Conservation (phyloP, 35 echinoderm and acorn worm species). For the Nesometra sesokonis region DNA sequence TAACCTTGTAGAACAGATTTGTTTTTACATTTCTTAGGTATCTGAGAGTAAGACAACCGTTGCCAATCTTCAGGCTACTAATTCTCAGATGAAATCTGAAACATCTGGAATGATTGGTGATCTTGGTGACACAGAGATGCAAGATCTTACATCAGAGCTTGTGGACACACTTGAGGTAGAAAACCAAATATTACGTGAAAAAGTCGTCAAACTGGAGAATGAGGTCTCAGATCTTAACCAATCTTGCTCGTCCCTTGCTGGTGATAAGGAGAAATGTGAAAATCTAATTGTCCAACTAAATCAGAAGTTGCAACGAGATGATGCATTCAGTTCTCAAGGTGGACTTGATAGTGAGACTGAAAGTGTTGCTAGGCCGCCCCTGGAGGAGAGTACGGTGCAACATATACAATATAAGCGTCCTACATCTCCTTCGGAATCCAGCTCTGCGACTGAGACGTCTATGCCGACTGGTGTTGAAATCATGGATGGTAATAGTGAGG, state of each 20-base stretch:
- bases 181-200: constrained; percentile 43
- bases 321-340: not conserved
- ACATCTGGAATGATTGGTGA: constrained; percentile 47
- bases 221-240: constrained; percentile 40
- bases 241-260: constrained; percentile 34
- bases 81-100: constrained; percentile 34
- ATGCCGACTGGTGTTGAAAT: not conserved
- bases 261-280: constrained; percentile 66
- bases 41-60: constrained; percentile 64
- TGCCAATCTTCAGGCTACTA: constrained; percentile 51
- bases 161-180: constrained; percentile 40
- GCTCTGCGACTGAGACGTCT: constrained; percentile 28
- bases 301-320: constrained; percentile 20
- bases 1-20: too few species aligned
- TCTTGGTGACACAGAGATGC: constrained; percentile 39
- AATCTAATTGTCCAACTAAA: constrained; percentile 55
- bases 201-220: constrained; percentile 41
- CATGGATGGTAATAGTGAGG: constrained; percentile 11
- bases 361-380: constrained; percentile 4
- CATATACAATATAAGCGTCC: constrained; percentile 21
- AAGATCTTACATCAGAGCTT: constrained; percentile 59
- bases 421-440: constrained; percentile 15
- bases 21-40: constrained; percentile 43
- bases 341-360: constrained; percentile 21
- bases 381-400: not conserved